phyloP scores from a whole-genome alignment of 1,140 invertebrate species.

The Lepidurus apus region DNA sequence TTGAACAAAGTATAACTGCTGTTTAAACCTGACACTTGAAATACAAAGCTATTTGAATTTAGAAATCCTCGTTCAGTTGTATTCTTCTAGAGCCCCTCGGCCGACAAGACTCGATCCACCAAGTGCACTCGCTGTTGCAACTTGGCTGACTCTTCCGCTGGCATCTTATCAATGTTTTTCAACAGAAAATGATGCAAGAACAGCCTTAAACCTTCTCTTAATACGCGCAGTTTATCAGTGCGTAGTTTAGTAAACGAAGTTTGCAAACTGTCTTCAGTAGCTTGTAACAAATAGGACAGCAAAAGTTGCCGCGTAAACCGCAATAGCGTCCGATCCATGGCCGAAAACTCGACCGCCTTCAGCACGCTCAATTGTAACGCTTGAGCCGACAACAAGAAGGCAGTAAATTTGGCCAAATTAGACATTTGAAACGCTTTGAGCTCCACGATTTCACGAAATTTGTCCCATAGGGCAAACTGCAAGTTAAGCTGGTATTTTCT shows the following conservation, averaged over 20 bases:
- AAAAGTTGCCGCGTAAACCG: slow-evolving; percentile 65
- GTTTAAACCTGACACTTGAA: background rate
- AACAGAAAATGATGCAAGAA: slow-evolving; percentile 75
- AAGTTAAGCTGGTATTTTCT: slow-evolving; percentile 78
- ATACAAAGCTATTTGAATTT: slow-evolving; percentile 16
- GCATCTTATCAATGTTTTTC: slow-evolving; percentile 48
- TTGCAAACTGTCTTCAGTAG: slow-evolving; percentile 52
- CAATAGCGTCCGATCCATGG: slow-evolving; percentile 64
- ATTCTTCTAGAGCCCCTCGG: background rate
- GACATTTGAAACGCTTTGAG: slow-evolving; percentile 57
- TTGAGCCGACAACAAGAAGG: slow-evolving; percentile 71
- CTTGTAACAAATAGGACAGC: slow-evolving; percentile 59
- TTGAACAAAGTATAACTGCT: background rate
- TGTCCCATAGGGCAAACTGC: slow-evolving; percentile 87
- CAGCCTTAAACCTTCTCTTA: slow-evolving; percentile 66
- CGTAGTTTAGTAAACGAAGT: slow-evolving; percentile 62
- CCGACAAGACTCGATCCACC: slow-evolving; percentile 33
- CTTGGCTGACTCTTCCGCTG: slow-evolving; percentile 31
- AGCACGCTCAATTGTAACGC: slow-evolving; percentile 74
- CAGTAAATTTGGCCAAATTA: slow-evolving; percentile 74
- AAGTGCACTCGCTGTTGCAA: slow-evolving; percentile 36
- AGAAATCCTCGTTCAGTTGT: background rate
- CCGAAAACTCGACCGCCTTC: slow-evolving; percentile 80
- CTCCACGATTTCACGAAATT: slow-evolving; percentile 70
- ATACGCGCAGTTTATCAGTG: slow-evolving; percentile 61